phyloP scores from a whole-genome alignment of 2,113 vertebrate species.

The Ascaphus truei region DNA sequence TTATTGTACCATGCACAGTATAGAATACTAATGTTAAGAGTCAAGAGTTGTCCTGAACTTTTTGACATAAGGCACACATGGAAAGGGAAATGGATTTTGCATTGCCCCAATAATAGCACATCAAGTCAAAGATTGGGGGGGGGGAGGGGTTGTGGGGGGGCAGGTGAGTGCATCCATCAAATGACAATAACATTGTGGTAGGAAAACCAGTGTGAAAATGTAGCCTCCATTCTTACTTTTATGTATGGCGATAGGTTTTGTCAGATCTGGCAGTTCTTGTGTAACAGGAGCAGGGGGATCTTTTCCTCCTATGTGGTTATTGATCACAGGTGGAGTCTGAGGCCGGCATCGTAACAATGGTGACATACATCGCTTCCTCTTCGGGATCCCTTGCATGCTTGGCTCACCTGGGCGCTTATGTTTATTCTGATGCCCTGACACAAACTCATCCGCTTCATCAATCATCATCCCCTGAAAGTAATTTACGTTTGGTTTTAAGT shows the following conservation, averaged over 20 bases:
- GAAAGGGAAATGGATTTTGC: no score
- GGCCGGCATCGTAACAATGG: slow-evolving; percentile 59
- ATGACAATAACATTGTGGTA: no score
- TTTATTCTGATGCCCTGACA: slow-evolving; percentile 74
- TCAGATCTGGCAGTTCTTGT: slow-evolving; percentile 58
- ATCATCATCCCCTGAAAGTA: slow-evolving; percentile 76
- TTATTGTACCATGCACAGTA: no score
- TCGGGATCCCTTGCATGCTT: slow-evolving; percentile 66
- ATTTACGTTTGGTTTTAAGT: neutral
- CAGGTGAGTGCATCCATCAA: no score
- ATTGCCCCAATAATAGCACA: no score
- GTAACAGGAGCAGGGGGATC: slow-evolving; percentile 53
- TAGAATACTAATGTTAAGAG: no score
- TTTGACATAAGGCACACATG: no score
- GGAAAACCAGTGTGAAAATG: no score
- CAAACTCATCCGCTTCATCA: slow-evolving; percentile 79
- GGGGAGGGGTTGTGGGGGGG: no score
- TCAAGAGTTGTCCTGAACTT: no score
- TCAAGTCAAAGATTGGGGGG: no score
- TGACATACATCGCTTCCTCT: slow-evolving; percentile 71
- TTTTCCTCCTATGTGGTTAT: slow-evolving; percentile 67
- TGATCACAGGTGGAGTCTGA: slow-evolving; percentile 51
- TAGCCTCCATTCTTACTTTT: no score
- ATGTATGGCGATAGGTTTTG: slow-evolving; percentile 60
- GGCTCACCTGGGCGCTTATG: slow-evolving; percentile 71